These are phyloP conservation scores for Cottoperca gobio DNA, from an alignment of 2,797 vertebrate species.

Conservation along the genomic window DNA sequence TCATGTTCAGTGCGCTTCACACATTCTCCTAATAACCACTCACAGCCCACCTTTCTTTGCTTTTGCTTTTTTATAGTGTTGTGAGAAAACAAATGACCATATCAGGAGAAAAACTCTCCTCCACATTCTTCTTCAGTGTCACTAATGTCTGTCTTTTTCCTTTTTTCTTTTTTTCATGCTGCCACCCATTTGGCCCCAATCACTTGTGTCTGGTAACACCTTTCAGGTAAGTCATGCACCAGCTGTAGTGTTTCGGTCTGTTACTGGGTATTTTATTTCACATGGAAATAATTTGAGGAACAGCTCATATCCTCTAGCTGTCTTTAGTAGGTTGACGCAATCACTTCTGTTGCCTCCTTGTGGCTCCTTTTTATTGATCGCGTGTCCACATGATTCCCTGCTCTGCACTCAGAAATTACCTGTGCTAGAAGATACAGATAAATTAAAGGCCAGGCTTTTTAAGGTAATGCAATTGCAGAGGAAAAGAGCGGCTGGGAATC, in stretches of 20 bases:
- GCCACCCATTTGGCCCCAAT: conserved; percentile 39
- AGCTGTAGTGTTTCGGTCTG: conserved; percentile 36
- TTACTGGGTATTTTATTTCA: conserved; percentile 45
- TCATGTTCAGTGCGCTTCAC: conserved; percentile 1
- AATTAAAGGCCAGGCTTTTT: conserved; percentile 67
- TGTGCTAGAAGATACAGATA: conserved; percentile 60
- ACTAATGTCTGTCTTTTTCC: conserved; percentile 27
- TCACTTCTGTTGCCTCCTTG: conserved; percentile 62
- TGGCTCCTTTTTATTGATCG: conserved; percentile 68
- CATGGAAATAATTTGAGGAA: conserved; percentile 44
- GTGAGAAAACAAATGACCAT: not conserved
- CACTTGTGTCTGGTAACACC: conserved; percentile 32
- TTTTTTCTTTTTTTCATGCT: conserved; percentile 57
- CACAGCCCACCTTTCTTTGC: not conserved
- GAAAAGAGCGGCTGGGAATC: conserved; percentile 42
- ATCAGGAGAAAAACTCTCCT: conserved; percentile 2
- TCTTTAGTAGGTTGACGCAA: conserved; percentile 67
- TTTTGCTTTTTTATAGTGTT: no score
- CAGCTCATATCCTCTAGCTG: conserved; percentile 53
- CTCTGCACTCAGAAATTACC: conserved; percentile 65
- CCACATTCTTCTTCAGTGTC: conserved; percentile 20
- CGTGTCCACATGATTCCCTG: conserved; percentile 59
- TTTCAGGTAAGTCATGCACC: conserved; percentile 71
- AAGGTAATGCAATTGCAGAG: conserved; percentile 49
- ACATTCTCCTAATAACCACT: conserved; percentile 5